phyloP scores from a whole-genome alignment of 2,113 vertebrate species.

The Cryptomyrus ogoouensis region DNA sequence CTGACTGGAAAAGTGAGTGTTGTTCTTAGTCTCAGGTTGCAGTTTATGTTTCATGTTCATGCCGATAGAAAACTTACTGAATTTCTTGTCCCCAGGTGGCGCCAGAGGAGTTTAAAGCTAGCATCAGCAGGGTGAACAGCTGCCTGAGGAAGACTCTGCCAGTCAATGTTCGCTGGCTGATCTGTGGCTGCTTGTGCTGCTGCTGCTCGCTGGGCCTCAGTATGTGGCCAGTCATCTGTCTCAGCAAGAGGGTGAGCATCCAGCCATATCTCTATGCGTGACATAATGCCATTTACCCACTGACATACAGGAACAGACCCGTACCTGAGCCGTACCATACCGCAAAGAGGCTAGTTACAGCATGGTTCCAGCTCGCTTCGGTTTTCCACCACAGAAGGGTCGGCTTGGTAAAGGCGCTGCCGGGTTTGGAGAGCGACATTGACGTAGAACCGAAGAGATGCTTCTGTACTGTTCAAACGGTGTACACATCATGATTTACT shows the following conservation, averaged over 20 bases:
- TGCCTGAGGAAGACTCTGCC: constrained; percentile 96
- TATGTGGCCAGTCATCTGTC: constrained; percentile 98
- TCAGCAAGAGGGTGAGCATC: constrained; percentile 95
- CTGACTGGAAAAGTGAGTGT: constrained; percentile 95
- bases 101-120: constrained; percentile 97
- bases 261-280: not conserved
- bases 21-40: not conserved
- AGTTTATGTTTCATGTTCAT: not conserved
- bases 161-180: constrained; percentile 92
- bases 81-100: constrained; percentile 69
- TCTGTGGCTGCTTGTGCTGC: constrained; percentile 97
- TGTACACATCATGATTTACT: not conserved
- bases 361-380: not conserved
- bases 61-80: not conserved
- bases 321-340: not conserved
- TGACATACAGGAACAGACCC: not conserved
- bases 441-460: not conserved
- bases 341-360: not conserved
- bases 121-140: constrained; percentile 90
- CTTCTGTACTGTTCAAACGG: not conserved
- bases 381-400: not conserved
- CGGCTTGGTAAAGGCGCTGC: not conserved
- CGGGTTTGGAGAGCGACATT: not conserved
- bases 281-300: not conserved
- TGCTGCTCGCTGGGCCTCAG: constrained; percentile 98